phyloP scores from a whole-genome alignment of 1,140 invertebrate species.

The Babylonia areolata region DNA sequence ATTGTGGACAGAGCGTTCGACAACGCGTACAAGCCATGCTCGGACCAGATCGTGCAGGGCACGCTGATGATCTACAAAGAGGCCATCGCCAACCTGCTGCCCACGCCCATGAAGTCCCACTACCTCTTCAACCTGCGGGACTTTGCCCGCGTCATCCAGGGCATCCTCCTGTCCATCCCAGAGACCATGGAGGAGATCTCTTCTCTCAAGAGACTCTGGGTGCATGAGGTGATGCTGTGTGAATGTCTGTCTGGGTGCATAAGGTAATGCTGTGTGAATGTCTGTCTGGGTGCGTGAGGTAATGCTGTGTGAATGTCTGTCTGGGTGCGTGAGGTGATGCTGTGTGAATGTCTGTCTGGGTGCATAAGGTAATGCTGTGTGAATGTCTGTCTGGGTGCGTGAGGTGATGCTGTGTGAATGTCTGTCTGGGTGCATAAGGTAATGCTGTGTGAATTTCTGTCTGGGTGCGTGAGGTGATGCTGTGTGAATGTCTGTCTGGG shows the following conservation, averaged over 20 bases:
- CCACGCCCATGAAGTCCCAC: conserved; percentile 94
- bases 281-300: too few relatives aligned
- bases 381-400: too few relatives aligned
- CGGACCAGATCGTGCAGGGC: conserved; percentile 90
- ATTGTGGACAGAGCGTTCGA: conserved; percentile 87
- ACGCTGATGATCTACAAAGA: conserved; percentile 92
- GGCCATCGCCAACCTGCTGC: conserved; percentile 87
- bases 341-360: too few relatives aligned
- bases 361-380: too few relatives aligned
- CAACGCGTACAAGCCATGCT: conserved; percentile 95
- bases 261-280: too few relatives aligned
- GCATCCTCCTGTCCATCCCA: conserved; percentile 92
- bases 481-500: too few relatives aligned
- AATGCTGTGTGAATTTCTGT: too few relatives aligned
- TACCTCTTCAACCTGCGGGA: conserved; percentile 97
- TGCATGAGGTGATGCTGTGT: conserved; percentile 84
- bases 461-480: too few relatives aligned
- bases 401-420: too few relatives aligned
- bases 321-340: too few relatives aligned
- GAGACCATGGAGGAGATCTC: conserved; percentile 92
- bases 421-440: too few relatives aligned
- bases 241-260: background rate
- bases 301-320: too few relatives aligned
- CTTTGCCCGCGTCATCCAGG: conserved; percentile 91
- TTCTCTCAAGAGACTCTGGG: conserved; percentile 94